Evolutionary conservation across 2,888 invertebrate species (phyloP), one percentile per base, ranked within the genome.

Genomic region (Pachycephus smyrnensis): DNA sequence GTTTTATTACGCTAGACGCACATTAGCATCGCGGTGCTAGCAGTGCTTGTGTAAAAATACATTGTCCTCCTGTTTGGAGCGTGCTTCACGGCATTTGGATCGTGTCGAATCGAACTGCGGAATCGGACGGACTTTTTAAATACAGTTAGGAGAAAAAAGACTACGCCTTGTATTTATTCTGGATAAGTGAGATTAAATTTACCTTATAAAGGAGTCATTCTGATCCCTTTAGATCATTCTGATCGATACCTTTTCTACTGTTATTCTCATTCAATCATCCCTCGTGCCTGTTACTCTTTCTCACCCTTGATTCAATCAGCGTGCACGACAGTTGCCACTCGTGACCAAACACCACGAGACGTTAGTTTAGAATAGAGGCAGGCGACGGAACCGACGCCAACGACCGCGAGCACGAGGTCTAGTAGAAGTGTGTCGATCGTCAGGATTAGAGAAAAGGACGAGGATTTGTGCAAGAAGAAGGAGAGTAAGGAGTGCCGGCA

Each of bases 11-110:
- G 55, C 55, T 55, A 55, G 55, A 23, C 55, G 23, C 55, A 23
- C 55, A 55, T 55, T 55, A 55, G 55, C 55, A 23, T 55, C 71
- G 31, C 71, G 33, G 71, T 71, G 71, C 71, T 31, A 33, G 71
- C 71, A 31, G 71, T 32, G 71, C 71, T 31, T 12, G 71, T 71
- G 71, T 71, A 71, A 71, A 71, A 71, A 71, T 71, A 71, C 31
- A 71, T 71, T 71, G 71, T 71, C 71, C 33, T 32, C 71, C 55
- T 23, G 55, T 55, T 55, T 55, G 9, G 55, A 23, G 55, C 23
- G 55, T 55, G 23, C 55, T 55, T 55, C 55, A 55, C 55, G 55
- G 15, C 23, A 55, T 55, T 55, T 23, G 23, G 55, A 55, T 55
- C 55, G 55, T 55, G 55, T 23, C 23, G 23, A 23, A 23, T 55